Evolutionary conservation across 2,888 invertebrate genomes (phyloP).

Genomic region (Caenorhabditis sp.): DNA sequence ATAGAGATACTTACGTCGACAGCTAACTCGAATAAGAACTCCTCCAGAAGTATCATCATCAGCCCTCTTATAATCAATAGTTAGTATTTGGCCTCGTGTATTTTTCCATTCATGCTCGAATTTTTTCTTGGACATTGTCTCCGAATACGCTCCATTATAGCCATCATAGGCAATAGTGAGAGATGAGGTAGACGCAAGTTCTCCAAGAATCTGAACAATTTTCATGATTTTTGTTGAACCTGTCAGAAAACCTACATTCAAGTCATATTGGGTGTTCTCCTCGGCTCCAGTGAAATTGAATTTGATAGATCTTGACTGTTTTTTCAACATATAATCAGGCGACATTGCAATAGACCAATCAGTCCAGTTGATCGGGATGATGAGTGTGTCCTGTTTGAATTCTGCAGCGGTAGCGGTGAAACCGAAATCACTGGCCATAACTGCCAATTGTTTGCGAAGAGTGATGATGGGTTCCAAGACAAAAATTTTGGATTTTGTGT

Average conservation of each 20-base stretch:
- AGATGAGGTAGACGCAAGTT: conserved; percentile 8
- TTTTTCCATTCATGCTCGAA: conserved; percentile 6
- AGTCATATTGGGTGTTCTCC: conserved; percentile 24
- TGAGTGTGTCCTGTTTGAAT: background rate
- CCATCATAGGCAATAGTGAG: conserved; percentile 28
- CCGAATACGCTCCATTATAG: conserved; percentile 25
- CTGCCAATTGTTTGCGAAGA: conserved; percentile 24
- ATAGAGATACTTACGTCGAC: conserved; percentile 24
- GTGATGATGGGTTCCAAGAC: conserved; percentile 41
- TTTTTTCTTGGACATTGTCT: conserved; percentile 9
- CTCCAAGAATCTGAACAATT: conserved; percentile 27
- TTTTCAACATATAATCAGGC: conserved; percentile 29
- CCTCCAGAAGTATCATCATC: conserved; percentile 21
- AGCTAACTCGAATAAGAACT: conserved; percentile 26
- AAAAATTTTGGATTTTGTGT: conserved; percentile 11
- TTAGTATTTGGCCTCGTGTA: conserved; percentile 22
- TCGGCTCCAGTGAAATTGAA: conserved; percentile 18
- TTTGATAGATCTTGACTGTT: conserved; percentile 21
- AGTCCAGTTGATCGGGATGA: conserved; percentile 27
- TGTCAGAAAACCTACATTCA: conserved; percentile 7
- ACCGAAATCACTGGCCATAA: conserved; percentile 19
- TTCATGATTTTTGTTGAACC: background rate
- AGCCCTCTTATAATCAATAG: conserved; percentile 37
- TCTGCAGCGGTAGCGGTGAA: conserved; percentile 20
- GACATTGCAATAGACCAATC: conserved; percentile 44